These are phyloP conservation scores for Eulimnadia texana DNA, from an alignment of 1,140 invertebrate species.

Conservation along the genomic window DNA sequence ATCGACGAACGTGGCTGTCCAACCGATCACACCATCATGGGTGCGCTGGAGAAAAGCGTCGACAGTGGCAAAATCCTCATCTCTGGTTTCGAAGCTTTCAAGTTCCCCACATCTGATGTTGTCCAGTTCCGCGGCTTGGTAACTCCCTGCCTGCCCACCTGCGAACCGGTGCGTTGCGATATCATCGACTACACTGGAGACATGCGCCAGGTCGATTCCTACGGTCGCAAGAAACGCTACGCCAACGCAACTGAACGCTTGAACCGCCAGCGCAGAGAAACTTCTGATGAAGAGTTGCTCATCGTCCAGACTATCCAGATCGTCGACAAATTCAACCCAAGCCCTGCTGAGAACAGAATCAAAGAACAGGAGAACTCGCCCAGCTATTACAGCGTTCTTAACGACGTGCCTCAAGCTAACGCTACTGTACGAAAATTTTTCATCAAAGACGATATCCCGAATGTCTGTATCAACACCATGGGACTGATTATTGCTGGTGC, in stretches of 20 bases:
- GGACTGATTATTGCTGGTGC: constrained; percentile 65
- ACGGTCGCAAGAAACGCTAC: too few species aligned
- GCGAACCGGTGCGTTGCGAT: constrained; percentile 77
- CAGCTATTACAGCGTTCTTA: background rate
- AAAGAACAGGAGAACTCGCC: background rate
- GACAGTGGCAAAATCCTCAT: constrained; percentile 61
- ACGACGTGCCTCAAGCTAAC: constrained; percentile 8
- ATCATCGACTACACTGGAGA: constrained; percentile 62
- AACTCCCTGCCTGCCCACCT: constrained; percentile 80
- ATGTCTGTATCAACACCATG: constrained; percentile 53
- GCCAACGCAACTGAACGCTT: too few species aligned
- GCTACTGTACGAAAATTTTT: constrained; percentile 17
- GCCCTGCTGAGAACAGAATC: background rate
- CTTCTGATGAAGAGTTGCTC: constrained; percentile 44
- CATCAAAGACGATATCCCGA: constrained; percentile 19
- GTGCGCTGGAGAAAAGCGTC: constrained; percentile 65
- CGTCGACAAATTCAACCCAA: constrained; percentile 66
- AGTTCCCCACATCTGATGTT: constrained; percentile 85
- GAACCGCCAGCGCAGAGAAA: constrained; percentile 17
- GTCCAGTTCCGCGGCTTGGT: constrained; percentile 87
- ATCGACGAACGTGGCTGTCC: constrained; percentile 82
- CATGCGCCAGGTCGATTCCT: constrained; percentile 62
- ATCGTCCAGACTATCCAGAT: constrained; percentile 82
- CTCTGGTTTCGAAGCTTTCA: constrained; percentile 91
- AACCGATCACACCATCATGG: constrained; percentile 84